A percentile compares a stretch with the other conserved stretches of the same genome.
Conservation (phyloP, 2,113 vertebrate genomes). For the Lophius piscatorius region DNA sequence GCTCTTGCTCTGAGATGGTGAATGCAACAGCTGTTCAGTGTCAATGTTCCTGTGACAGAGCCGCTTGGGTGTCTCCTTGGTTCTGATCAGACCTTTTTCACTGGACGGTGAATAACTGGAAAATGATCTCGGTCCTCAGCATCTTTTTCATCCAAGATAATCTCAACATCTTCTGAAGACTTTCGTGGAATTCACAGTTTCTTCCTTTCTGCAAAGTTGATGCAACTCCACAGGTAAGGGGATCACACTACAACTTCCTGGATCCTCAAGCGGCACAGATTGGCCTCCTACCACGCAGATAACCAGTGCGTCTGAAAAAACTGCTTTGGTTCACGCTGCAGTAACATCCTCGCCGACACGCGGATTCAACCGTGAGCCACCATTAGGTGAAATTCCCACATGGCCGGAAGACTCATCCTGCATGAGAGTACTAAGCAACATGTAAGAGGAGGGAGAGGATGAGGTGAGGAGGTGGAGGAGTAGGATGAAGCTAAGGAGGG, state of each 20-base stretch:
- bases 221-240: slow-evolving; percentile 14
- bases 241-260: background rate
- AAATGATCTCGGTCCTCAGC: slow-evolving; percentile 23
- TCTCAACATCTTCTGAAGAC: slow-evolving; percentile 4
- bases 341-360: slow-evolving; percentile 12
- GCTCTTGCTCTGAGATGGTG: slow-evolving; percentile 19
- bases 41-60: slow-evolving; percentile 44
- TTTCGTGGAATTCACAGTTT: background rate
- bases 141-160: background rate
- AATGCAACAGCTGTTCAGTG: slow-evolving; percentile 56
- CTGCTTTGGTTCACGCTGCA: slow-evolving; percentile 10
- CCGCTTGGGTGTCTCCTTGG: slow-evolving; percentile 14
- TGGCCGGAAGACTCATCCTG: slow-evolving; percentile 60
- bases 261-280: slow-evolving; percentile 24
- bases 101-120: slow-evolving; percentile 23
- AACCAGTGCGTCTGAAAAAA: slow-evolving; percentile 5
- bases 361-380: slow-evolving; percentile 50
- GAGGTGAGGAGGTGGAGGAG: slow-evolving; percentile 55
- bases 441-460: slow-evolving; percentile 56
- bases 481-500: slow-evolving; percentile 30
- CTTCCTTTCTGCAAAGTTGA: slow-evolving; percentile 44
- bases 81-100: slow-evolving; percentile 33
- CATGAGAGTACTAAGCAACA: slow-evolving; percentile 60
- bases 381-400: slow-evolving; percentile 63
- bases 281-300: background rate